Conservation (phyloP, 2,113 vertebrate species). For the Danio rerio region GRCz12tu NC_133190.1:8716501-8717000, state of each 20-base stretch:
- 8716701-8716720: slow-evolving; percentile 48
- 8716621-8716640: slow-evolving; percentile 58
- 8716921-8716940: too few species aligned
- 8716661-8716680: slow-evolving; percentile 57
- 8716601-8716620: slow-evolving; percentile 68
- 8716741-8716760: slow-evolving; percentile 43
- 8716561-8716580: slow-evolving; percentile 66
- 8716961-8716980: too few species aligned
- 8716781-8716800: too few species aligned
- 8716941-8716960: too few species aligned
- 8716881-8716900: too few species aligned
- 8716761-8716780: not conserved
- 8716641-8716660: slow-evolving; percentile 62
- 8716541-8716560: slow-evolving; percentile 48
- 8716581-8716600: slow-evolving; percentile 61
- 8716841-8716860: too few species aligned
- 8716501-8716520: slow-evolving; percentile 61
- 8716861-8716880: too few species aligned
- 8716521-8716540: slow-evolving; percentile 50
- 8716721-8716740: slow-evolving; percentile 49
- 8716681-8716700: slow-evolving; percentile 59
- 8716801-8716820: too few species aligned
- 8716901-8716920: too few species aligned
- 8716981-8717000: too few species aligned
- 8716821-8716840: too few species aligned